Evolutionary conservation across 2,113 vertebrate genomes (phyloP), one percentile per base, ranked within the genome.

Genomic region (Lepus americanus): DNA sequence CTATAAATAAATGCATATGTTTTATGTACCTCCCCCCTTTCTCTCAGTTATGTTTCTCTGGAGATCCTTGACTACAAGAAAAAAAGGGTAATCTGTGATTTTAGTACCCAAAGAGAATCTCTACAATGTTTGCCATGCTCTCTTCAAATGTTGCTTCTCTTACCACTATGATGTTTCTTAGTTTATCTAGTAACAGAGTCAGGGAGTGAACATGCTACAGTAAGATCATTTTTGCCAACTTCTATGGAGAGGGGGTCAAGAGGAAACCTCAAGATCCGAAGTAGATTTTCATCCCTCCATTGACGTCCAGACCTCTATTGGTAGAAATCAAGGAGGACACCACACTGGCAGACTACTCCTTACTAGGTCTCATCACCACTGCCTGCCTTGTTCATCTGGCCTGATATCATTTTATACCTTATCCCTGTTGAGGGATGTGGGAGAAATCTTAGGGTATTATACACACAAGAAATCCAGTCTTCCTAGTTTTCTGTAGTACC

Each of bases 371-470:
- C 29, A 22, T 19, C 22, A 53, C 3, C 87, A 66, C 29, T 9
- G 3, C 31, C 16, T 27, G 13, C n/a, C 44, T 36, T 44, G 2
- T 6, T n/a, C 63, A 16, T 22, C 7, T 1, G 13, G 25, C 29
- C 36, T 31, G 31, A 31, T 22, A 27, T 63, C 55, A 6, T 17
- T 14, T 11, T 5, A 1, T 2, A 0, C 9, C n/a, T 61, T 61
- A 31, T 23, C 53, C n/a, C 19, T 63, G 23, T 31, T 6, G 53
- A 79, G 53, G 77, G 19, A 73, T 3, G 5, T 44, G 19, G 51
- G 17, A 59, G 9, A 79, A 59, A 79, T 23, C 29, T 16, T 59
- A 23, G 16, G 11, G 20, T 12, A 13, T 44, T 14, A 29, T 49
- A 27, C 3, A 73, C n/a, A 87, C 9, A 16, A 14, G 17, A 36